Evolutionary conservation across 2,888 invertebrate species (phyloP), one percentile per base, ranked within the genome.

Genomic region (Athripsodes cinereus): DNA sequence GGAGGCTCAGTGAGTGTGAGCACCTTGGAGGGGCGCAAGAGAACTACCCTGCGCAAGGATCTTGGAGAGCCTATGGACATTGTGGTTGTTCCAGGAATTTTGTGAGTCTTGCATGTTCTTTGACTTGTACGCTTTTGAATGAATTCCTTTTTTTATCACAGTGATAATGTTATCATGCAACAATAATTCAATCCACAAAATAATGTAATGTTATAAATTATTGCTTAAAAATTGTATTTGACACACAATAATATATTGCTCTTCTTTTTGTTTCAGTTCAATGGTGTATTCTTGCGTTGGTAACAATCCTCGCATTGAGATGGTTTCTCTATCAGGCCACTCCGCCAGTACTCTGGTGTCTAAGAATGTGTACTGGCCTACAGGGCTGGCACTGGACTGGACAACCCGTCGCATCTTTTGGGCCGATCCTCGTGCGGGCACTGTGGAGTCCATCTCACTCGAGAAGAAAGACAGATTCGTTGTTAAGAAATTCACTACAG

Each of bases 231-330:
- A n/a, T n/a, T n/a, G n/a, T n/a, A n/a, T n/a, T n/a, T n/a, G n/a
- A n/a, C n/a, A n/a, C n/a, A n/a, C n/a, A n/a, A n/a, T n/a, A n/a
- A n/a, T n/a, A n/a, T n/a, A n/a, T n/a, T n/a, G n/a, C n/a, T n/a
- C n/a, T 31, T 21, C 11, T 3, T 20, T 50, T 53, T 16, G 59
- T 65, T 63, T 8, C 69, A 81, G 83, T n/a, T 72, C 82, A 68
- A 74, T 92, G 74, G 86, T 85, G 69, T 92, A 91, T 90, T 82
- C 88, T 3, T 89, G 87, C 60, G 78, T 86, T 73, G 88, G 88
- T 60, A 77, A 82, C 57, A 72, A 69, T 61, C 77, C 85, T 11
- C 75, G 84, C 60, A 85, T 92, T 66, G 79, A 85, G 72, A 72
- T 78, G 20, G 81, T 85, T 20, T 77, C 80, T 19, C 80, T 88